Percentiles rank a stretch among this genome's conserved stretches.
Evolutionary conservation across 2,888 invertebrate genomes (phyloP).

Genomic region (Caenorhabditis parvicauda): DNA sequence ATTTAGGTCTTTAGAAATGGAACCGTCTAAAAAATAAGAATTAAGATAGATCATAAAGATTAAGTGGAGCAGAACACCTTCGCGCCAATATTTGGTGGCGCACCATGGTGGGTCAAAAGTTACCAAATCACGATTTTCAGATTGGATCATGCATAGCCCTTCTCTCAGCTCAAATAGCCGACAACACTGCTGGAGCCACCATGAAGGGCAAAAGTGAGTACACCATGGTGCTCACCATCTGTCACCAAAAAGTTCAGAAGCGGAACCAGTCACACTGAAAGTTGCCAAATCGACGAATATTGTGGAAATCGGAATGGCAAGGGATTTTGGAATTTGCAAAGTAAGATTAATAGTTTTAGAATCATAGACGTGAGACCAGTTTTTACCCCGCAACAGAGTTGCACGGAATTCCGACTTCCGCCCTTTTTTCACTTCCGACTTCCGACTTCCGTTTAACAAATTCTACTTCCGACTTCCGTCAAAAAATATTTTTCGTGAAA

Average conservation of each 20-base stretch:
- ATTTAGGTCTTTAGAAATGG: background rate
- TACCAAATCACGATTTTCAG: slow-evolving; percentile 19
- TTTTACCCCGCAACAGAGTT: too few species aligned
- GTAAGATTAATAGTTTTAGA: slow-evolving; percentile 21
- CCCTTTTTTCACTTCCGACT: too few species aligned
- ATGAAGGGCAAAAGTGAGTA: slow-evolving; percentile 10
- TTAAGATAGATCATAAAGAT: background rate
- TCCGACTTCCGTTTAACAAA: too few species aligned
- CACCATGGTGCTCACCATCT: background rate
- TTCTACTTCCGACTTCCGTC: too few species aligned
- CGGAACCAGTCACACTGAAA: slow-evolving; percentile 35
- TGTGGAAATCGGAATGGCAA: slow-evolving; percentile 52
- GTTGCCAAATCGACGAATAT: slow-evolving; percentile 49
- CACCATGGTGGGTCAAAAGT: too few species aligned
- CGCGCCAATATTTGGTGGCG: too few species aligned
- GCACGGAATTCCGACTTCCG: too few species aligned
- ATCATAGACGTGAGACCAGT: too few species aligned
- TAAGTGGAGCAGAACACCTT: too few species aligned
- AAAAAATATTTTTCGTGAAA: too few species aligned
- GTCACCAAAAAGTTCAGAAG: slow-evolving; percentile 4
- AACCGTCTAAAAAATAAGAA: background rate
- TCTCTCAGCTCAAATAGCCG: slow-evolving; percentile 18
- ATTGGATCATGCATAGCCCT: slow-evolving; percentile 19
- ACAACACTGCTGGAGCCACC: slow-evolving; percentile 10
- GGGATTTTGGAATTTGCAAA: slow-evolving; percentile 52